These are phyloP conservation scores for Orientallactaga bullata DNA, from an alignment of 2,113 vertebrate genomes.

Conservation along the genomic window DNA sequence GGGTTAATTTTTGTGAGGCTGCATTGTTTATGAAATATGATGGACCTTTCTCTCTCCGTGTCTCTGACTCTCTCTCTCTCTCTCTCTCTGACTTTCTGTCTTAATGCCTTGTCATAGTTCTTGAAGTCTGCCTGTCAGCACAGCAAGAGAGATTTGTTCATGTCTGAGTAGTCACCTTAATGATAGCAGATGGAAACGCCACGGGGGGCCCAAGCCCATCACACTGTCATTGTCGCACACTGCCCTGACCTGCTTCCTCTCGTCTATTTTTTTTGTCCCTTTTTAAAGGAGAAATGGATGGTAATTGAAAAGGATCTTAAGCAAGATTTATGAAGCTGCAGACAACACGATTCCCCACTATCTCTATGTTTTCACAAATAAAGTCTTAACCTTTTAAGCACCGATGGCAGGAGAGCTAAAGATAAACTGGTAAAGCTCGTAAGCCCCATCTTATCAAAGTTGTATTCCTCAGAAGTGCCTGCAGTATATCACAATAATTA, in stretches of 20 bases:
- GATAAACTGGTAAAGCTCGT: conserved; percentile 85
- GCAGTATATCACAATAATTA: conserved; percentile 69
- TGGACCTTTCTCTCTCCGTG: conserved; percentile 77
- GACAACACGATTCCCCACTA: conserved; percentile 86
- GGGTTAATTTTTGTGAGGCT: conserved; percentile 77
- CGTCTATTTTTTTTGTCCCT: conserved; percentile 90
- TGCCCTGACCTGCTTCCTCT: conserved; percentile 93
- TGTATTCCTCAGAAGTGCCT: conserved; percentile 5
- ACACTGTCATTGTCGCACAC: conserved; percentile 92
- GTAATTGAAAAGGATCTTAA: conserved; percentile 95
- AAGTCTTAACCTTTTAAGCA: conserved; percentile 91
- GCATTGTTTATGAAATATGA: conserved; percentile 87
- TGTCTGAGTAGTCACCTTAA: conserved; percentile 97
- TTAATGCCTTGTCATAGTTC: conserved; percentile 93
- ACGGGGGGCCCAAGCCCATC: conserved; percentile 91
- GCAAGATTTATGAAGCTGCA: conserved; percentile 89
- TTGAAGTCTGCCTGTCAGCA: conserved; percentile 94
- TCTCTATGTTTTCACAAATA: conserved; percentile 89
- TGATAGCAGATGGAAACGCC: conserved; percentile 96
- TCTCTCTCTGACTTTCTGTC: conserved; percentile 86
- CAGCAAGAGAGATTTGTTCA: conserved; percentile 94
- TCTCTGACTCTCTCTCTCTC: conserved; percentile 74
- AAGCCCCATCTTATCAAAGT: conserved; percentile 74
- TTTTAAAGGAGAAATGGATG: conserved; percentile 93
- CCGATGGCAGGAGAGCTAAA: conserved; percentile 80